phyloP scores from a whole-genome alignment of 2,797 vertebrate species.

The Peromyscus attwateri region DNA sequence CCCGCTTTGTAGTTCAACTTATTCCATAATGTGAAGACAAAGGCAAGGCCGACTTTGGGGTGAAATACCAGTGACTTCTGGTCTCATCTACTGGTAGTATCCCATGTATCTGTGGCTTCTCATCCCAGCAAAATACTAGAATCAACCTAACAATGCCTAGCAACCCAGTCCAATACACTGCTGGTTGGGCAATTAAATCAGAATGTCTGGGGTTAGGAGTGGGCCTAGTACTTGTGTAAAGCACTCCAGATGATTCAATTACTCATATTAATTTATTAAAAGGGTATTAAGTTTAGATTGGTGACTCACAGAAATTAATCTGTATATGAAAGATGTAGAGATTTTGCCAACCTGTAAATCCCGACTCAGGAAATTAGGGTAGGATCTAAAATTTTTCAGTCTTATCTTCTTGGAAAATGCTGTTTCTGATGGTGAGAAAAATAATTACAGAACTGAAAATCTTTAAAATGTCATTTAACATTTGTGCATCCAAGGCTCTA shows the following conservation, averaged over 20 bases:
- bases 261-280: neutral
- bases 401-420: neutral
- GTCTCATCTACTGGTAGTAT: neutral
- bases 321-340: neutral
- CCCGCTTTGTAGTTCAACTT: neutral
- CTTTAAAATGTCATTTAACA: neutral
- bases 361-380: neutral
- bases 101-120: neutral
- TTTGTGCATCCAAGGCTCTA: neutral
- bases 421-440: neutral
- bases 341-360: conserved; percentile 22
- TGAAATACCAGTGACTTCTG: neutral
- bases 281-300: neutral
- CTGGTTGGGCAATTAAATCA: neutral
- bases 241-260: neutral
- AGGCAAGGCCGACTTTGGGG: neutral
- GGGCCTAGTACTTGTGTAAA: neutral
- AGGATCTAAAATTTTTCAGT: conserved; percentile 12
- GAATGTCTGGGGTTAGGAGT: neutral
- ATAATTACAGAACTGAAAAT: neutral
- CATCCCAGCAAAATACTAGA: neutral
- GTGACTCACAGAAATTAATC: neutral
- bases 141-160: neutral
- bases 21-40: neutral
- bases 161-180: too few species aligned